Evolutionary conservation across 2,888 invertebrate genomes (phyloP), one percentile per base, ranked within the genome.

Genomic region (Sarcophaga rosellei): DNA sequence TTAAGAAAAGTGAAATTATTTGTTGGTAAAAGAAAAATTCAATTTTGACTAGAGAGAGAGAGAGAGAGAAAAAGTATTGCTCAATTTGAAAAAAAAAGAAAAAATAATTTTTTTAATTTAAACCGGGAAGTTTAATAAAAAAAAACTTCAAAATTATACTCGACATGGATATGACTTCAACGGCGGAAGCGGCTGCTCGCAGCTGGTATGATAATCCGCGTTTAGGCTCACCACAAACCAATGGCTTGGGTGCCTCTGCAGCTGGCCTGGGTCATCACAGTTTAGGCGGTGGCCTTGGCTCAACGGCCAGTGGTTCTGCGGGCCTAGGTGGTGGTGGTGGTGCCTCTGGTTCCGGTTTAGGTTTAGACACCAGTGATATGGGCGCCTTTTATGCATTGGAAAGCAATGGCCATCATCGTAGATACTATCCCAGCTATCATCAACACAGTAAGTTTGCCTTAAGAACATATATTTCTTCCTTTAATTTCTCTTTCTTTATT

Each of bases 81-180:
- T 59, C 20, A 12, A 21, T 57, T 61, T 73, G 59, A 53, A 2
- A 62, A 65, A 80, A 83, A 77, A 65, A 59, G 74, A 44, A 68
- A 79, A 76, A 80, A 69, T 57, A 61, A 69, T 21, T 83, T 82
- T 76, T 86, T 23, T 25, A 15, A 59, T 88, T 88, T 85, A 88
- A 85, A 90, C 88, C 79, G 79, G 85, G 35, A 10, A 35, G 35
- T 35, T 35, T 35, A 35, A 35, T 35, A 35, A 35, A 35, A 35
- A 93, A 92, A 92, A 88, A 90, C 88, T 90, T 92, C 93, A 92
- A 93, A 91, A 93, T 92, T 93, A 92, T 92, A 91, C 92, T 92
- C 91, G 93, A 93, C 91, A 93, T 93, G 93, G 93, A 93, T 93
- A 93, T 93, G 93, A 93, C 93, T 90, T 93, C 93, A 90, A 93